Conservation (phyloP, 2,113 vertebrate genomes). For the Menidia beryllina region DNA sequence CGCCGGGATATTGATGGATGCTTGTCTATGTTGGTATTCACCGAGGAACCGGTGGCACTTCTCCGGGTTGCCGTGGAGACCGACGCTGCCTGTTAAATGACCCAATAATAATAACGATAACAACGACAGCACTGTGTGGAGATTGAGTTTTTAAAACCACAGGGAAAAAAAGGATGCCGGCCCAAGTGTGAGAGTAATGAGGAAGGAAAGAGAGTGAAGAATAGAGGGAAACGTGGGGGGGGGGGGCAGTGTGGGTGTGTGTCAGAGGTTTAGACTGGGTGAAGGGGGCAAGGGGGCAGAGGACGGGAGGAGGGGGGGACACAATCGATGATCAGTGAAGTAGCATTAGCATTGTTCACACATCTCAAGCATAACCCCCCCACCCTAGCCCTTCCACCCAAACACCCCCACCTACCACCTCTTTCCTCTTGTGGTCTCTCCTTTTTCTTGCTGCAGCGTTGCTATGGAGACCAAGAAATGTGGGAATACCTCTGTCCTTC, state of each 20-base stretch:
- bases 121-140: slow-evolving; percentile 67
- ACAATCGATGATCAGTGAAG: slow-evolving; percentile 75
- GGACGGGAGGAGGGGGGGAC: not conserved
- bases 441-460: slow-evolving; percentile 83
- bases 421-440: slow-evolving; percentile 70
- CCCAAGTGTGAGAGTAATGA: slow-evolving; percentile 24
- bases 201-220: slow-evolving; percentile 31
- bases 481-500: slow-evolving; percentile 87
- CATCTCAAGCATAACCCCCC: slow-evolving; percentile 45
- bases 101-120: slow-evolving; percentile 77
- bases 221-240: slow-evolving; percentile 3
- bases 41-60: slow-evolving; percentile 70
- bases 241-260: not conserved
- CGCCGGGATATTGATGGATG: slow-evolving; percentile 76
- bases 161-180: slow-evolving; percentile 52
- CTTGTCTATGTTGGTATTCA: slow-evolving; percentile 79
- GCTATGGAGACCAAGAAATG: slow-evolving; percentile 82
- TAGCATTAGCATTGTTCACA: slow-evolving; percentile 80
- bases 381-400: slow-evolving; percentile 4
- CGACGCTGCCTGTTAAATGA: slow-evolving; percentile 72
- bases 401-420: slow-evolving; percentile 38
- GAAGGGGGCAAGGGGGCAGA: not conserved
- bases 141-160: slow-evolving; percentile 63
- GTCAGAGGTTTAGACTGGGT: slow-evolving; percentile 9
- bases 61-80: slow-evolving; percentile 76